Evolutionary conservation across 2,888 invertebrate genomes (phyloP), one percentile per base, ranked within the genome.

Genomic region (Osmoderma eremita): DNA sequence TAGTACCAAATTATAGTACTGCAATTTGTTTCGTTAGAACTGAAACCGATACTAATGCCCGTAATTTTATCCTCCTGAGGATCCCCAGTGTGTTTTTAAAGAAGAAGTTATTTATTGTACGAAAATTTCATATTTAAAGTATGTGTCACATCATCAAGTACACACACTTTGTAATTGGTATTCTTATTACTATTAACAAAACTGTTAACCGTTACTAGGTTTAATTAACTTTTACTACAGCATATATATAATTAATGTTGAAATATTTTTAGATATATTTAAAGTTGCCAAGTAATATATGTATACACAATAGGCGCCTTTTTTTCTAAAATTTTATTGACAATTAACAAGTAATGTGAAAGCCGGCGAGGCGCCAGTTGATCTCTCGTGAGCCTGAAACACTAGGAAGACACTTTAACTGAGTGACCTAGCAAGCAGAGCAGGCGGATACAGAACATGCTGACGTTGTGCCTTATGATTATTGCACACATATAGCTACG

Each of bases 401-500:
- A 77, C 78, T 78, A 80, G 80, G 80, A 80, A 80, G 80, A 80
- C 80, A 80, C 68, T 64, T 68, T 78, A 78, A 77, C 77, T 75
- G 76, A 76, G 77, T 76, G 75, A 77, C 76, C 74, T 75, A 76
- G 75, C 72, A 75, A 74, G 73, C 73, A 71, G 42, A 61, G 68
- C 72, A 71, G 66, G 73, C 73, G 69, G 67, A 58, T 65, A 69
- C 70, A 69, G 67, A 72, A 72, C 68, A 73, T 70, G 71, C 71
- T 71, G 71, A 70, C 68, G 56, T 72, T 72, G 68, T 70, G 71
- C 71, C 71, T 17, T 70, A 72, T 36, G 62, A 67, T 70, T 71
- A 73, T 77, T 76, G 76, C 75, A 76, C 76, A 74, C 45, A 61
- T 61, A 74, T 76, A 75, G 72, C 75, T 76, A 77, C 77, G 75